Conservation (phyloP, 2,888 invertebrate species). For the Sarcophaga variegata region DNA sequence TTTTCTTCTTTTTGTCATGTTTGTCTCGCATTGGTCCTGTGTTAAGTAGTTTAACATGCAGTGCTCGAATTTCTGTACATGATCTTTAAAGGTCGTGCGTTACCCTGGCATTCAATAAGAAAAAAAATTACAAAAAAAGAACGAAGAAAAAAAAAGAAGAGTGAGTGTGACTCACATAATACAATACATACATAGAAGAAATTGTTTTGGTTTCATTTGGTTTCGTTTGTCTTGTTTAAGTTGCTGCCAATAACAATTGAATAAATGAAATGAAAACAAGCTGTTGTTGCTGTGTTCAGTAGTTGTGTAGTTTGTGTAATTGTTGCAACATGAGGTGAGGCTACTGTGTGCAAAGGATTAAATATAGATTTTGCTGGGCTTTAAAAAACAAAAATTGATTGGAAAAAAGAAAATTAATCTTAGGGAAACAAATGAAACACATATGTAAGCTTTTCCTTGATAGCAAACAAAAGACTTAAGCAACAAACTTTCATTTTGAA, state of each 20-base stretch:
- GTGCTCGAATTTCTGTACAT: slow-evolving; percentile 69
- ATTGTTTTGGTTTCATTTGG: slow-evolving; percentile 12
- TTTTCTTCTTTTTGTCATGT: slow-evolving; percentile 13
- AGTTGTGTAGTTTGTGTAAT: slow-evolving; percentile 66
- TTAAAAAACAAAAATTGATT: too few relatives aligned
- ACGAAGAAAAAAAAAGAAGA: slow-evolving; percentile 5
- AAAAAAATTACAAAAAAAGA: background rate
- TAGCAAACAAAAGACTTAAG: too few relatives aligned
- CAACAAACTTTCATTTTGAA: too few relatives aligned
- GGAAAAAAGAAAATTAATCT: too few relatives aligned
- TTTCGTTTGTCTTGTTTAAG: slow-evolving; percentile 15
- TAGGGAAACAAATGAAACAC: background rate
- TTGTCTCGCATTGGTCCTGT: slow-evolving; percentile 30
- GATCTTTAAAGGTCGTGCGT: slow-evolving; percentile 69
- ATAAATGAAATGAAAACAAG: slow-evolving; percentile 56
- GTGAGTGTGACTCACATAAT: slow-evolving; percentile 51
- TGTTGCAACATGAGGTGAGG: slow-evolving; percentile 58
- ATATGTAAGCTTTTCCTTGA: too few relatives aligned
- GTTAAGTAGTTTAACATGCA: slow-evolving; percentile 60
- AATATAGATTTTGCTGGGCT: too few relatives aligned
- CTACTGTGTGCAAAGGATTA: slow-evolving; percentile 44
- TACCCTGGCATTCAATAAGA: slow-evolving; percentile 52
- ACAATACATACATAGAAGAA: background rate
- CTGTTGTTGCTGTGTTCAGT: slow-evolving; percentile 40
- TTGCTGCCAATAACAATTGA: slow-evolving; percentile 64